Conservation (phyloP, 2,797 vertebrate genomes). For the Carapus acus region DNA sequence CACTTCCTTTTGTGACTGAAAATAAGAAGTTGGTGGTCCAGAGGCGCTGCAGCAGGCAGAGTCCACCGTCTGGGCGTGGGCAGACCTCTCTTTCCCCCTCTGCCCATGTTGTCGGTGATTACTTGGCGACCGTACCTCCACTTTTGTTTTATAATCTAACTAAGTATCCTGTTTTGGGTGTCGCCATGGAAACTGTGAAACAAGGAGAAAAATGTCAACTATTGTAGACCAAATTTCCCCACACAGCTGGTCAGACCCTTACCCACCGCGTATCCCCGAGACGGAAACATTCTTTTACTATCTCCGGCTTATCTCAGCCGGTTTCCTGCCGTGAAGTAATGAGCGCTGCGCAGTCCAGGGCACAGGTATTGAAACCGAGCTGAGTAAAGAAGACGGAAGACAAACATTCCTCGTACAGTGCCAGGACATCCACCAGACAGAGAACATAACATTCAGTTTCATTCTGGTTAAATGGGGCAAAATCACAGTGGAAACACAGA, state of each 20-base stretch:
- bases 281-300: constrained; percentile 14
- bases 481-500: too few relatives aligned
- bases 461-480: background rate
- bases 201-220: constrained; percentile 54
- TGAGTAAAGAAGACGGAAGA: constrained; percentile 7
- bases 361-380: constrained; percentile 18
- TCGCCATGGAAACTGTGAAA: constrained; percentile 62
- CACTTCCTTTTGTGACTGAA: background rate
- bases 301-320: constrained; percentile 32
- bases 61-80: constrained; percentile 34
- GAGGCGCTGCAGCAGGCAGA: constrained; percentile 29
- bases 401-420: constrained; percentile 12
- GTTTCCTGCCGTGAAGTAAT: constrained; percentile 25
- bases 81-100: constrained; percentile 38
- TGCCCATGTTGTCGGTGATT: constrained; percentile 37
- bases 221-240: constrained; percentile 50
- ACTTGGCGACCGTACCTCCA: constrained; percentile 53
- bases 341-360: constrained; percentile 4
- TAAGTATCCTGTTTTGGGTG: constrained; percentile 70
- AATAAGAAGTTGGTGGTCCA: constrained; percentile 4
- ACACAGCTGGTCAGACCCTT: constrained; percentile 32
- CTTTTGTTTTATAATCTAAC: constrained; percentile 70
- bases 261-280: constrained; percentile 16
- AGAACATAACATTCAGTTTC: background rate
- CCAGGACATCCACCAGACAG: background rate